phyloP scores from a whole-genome alignment of 2,113 vertebrate genomes.

The Burhinus bistriatus region DNA sequence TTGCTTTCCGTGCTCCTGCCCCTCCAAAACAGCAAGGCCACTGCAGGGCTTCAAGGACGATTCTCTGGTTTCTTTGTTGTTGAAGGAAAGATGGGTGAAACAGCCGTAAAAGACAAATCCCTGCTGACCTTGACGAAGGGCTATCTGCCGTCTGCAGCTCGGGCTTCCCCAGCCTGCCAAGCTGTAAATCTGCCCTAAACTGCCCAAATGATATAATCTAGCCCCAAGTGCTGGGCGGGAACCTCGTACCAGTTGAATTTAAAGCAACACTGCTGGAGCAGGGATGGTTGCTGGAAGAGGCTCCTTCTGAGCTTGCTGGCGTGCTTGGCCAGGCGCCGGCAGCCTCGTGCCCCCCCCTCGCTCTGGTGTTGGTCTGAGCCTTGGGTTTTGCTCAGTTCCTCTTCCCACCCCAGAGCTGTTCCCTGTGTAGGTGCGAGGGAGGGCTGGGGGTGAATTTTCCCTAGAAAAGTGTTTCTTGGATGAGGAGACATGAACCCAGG shows the following conservation, averaged over 20 bases:
- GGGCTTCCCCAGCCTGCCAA: not conserved
- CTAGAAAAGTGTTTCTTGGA: not conserved
- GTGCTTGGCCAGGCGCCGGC: not conserved
- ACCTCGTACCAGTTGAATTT: not conserved
- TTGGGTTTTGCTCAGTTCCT: not conserved
- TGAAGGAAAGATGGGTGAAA: not conserved
- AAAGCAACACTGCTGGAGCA: not conserved
- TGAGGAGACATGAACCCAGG: not conserved
- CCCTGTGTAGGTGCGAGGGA: not conserved
- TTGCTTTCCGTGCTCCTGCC: not conserved
- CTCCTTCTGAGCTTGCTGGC: not conserved
- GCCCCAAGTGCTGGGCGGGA: not conserved
- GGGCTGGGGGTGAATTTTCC: not conserved
- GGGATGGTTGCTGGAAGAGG: not conserved
- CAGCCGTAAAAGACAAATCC: not conserved
- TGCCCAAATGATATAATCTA: not conserved
- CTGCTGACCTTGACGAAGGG: not conserved
- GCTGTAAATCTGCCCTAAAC: not conserved
- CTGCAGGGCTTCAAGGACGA: not conserved
- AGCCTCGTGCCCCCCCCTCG: rapidly evolving
- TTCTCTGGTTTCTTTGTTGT: not conserved
- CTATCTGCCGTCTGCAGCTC: not conserved
- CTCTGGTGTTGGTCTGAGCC: not conserved
- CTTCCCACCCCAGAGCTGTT: not conserved
- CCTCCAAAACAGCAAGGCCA: not conserved